Evolutionary conservation across 92 coral and sea anemone species (phyloP).

Genomic region (Porites lobata): DNA sequence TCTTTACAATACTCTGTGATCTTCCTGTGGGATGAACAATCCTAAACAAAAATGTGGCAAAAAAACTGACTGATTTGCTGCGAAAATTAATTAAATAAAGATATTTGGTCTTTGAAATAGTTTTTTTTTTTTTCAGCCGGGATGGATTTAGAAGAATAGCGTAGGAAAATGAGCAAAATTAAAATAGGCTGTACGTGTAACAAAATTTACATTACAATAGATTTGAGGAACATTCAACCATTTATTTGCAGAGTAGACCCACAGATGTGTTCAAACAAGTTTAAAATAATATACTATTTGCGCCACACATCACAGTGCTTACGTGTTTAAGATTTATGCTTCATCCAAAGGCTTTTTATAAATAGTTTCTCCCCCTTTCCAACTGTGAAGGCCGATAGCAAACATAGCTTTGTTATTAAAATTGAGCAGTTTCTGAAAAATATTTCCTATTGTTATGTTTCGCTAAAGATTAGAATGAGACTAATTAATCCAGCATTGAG

Average conservation of each 20-base stretch:
- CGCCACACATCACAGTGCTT: not conserved
- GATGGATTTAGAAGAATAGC: too few species aligned
- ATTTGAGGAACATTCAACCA: not conserved
- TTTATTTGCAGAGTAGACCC: not conserved
- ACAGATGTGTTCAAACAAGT: slow-evolving; percentile 18
- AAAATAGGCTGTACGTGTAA: slow-evolving; percentile 1
- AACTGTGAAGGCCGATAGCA: not conserved
- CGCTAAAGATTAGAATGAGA: not conserved
- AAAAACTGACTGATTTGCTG: too few species aligned
- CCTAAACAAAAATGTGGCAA: too few species aligned
- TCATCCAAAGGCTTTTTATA: not conserved
- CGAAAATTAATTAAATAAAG: too few species aligned
- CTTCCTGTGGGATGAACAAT: not conserved
- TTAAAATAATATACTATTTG: not conserved
- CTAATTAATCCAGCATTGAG: slow-evolving; percentile 10
- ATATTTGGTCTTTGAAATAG: too few species aligned
- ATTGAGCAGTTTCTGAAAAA: slow-evolving; percentile 7
- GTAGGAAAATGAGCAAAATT: not conserved
- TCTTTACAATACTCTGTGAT: not conserved
- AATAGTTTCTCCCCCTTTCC: not conserved
- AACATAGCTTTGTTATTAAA: slow-evolving; percentile 19
- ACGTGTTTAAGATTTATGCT: not conserved
- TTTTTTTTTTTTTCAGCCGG: too few species aligned
- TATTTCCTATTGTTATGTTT: not conserved
- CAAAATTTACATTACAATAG: slow-evolving; percentile 31